Conservation (phyloP, 2,113 vertebrate genomes). For the Struthio camelus region DNA sequence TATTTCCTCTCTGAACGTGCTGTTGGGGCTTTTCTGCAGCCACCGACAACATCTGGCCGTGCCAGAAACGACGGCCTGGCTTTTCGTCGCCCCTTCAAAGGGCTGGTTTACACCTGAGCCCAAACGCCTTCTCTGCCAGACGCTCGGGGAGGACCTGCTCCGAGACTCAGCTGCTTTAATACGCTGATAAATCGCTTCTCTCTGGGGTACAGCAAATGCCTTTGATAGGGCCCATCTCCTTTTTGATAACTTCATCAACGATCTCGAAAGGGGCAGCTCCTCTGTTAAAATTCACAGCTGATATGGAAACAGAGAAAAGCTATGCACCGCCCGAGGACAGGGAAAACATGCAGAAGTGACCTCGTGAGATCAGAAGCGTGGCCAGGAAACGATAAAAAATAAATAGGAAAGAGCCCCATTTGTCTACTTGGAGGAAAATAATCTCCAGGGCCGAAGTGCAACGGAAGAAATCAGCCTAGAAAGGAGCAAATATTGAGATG, state of each 20-base stretch:
- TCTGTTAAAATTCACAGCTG: not conserved
- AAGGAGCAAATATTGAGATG: not conserved
- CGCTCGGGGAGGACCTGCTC: not conserved
- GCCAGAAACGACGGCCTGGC: not conserved
- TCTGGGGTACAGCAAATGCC: not conserved
- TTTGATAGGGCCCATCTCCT: not conserved
- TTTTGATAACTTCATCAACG: rapidly evolving
- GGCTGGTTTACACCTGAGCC: not conserved
- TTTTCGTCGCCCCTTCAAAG: not conserved
- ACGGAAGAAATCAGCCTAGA: not conserved
- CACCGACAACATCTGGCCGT: not conserved
- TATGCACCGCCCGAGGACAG: not conserved
- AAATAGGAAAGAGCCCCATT: not conserved
- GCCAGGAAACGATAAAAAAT: not conserved
- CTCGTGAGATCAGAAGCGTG: not conserved
- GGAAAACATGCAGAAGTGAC: not conserved
- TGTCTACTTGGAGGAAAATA: not conserved
- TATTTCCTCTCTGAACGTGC: not conserved
- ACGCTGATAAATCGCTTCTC: not conserved
- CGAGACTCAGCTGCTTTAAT: not conserved
- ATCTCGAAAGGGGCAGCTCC: not conserved
- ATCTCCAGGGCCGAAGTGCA: rapidly evolving
- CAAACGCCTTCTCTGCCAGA: too few relatives aligned
- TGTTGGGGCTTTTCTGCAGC: not conserved
- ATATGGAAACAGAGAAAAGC: not conserved